Evolutionary conservation across 2,888 invertebrate species (phyloP).

Genomic region (Heterodera filipjevi): DNA sequence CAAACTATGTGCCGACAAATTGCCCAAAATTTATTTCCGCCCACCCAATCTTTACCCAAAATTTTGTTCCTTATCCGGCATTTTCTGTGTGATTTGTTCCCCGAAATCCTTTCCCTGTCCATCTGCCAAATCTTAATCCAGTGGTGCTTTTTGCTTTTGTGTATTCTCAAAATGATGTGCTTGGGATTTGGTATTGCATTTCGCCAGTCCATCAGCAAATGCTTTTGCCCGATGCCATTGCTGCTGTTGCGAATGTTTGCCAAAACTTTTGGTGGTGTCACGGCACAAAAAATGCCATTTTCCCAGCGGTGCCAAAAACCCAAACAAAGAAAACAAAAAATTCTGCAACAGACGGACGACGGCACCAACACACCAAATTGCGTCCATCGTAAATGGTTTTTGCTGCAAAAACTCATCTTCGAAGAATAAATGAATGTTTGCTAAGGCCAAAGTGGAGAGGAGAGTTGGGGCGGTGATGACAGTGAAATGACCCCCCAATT

Average conservation of each 20-base stretch:
- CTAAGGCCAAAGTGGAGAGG: neutral
- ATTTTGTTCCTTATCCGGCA: too few relatives aligned
- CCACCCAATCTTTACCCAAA: too few relatives aligned
- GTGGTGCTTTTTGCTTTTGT: too few relatives aligned
- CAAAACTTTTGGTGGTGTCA: neutral
- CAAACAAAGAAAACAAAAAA: neutral
- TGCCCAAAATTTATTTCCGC: too few relatives aligned
- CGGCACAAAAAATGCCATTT: neutral
- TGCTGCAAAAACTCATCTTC: neutral
- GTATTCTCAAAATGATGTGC: too few relatives aligned
- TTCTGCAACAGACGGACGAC: conserved; percentile 1
- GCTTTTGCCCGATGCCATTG: neutral
- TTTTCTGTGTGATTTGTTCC: too few relatives aligned
- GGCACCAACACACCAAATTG: neutral
- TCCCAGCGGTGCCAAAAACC: neutral
- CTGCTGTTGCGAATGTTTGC: neutral
- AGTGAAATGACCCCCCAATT: neutral
- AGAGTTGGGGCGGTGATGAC: neutral
- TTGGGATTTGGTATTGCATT: too few relatives aligned
- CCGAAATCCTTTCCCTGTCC: too few relatives aligned
- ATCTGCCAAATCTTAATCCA: too few relatives aligned
- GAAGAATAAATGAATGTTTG: neutral
- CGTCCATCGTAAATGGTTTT: neutral
- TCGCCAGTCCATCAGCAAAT: neutral
- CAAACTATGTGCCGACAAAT: too few relatives aligned